Conservation (phyloP, 2,113 vertebrate species). For the Petromus typicus region DNA sequence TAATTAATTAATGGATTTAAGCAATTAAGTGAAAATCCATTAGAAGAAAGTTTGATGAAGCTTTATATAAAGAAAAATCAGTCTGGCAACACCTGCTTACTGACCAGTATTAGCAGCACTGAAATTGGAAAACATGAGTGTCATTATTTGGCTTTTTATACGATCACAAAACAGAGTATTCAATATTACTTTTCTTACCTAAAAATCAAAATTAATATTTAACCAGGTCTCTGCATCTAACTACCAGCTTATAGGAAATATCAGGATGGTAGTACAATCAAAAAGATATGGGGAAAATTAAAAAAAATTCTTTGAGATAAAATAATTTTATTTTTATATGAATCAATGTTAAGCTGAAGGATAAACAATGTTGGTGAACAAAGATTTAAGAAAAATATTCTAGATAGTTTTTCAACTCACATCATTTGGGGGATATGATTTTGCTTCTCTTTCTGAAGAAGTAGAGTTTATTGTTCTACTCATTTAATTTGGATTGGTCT, state of each 20-base stretch:
- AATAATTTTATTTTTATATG: neutral
- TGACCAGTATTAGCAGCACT: neutral
- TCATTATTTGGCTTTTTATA: neutral
- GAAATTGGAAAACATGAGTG: neutral
- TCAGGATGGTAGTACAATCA: neutral
- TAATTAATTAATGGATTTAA: conserved; percentile 29
- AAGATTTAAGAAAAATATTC: neutral
- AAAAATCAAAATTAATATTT: neutral
- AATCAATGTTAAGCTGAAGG: neutral
- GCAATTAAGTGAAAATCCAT: neutral
- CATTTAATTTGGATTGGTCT: neutral
- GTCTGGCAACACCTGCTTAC: neutral
- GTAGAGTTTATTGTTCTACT: neutral
- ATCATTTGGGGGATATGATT: neutral
- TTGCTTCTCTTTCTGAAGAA: neutral
- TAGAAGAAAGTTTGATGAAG: neutral
- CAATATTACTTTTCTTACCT: neutral
- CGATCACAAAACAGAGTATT: neutral
- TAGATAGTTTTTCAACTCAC: no score
- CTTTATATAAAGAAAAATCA: neutral
- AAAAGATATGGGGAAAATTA: neutral
- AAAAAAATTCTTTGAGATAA: neutral
- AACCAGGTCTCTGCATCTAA: neutral
- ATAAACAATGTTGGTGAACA: neutral
- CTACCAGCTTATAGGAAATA: neutral